These are phyloP conservation scores for Pao palembangensis DNA, from an alignment of 2,113 vertebrate genomes.

Conservation along the genomic window DNA sequence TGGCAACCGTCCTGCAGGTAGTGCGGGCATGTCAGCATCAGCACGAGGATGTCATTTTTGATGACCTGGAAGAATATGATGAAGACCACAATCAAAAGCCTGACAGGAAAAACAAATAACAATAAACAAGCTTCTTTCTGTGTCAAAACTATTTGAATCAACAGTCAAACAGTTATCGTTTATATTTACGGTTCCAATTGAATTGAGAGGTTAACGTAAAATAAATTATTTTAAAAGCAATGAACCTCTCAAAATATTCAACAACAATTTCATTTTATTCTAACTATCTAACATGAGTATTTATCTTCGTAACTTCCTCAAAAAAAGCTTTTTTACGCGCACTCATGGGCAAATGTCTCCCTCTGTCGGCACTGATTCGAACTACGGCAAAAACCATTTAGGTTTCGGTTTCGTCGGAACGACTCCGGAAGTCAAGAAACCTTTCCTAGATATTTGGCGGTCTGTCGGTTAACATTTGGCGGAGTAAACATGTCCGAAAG, in stretches of 20 bases:
- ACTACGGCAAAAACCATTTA: not conserved
- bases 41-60: conserved; percentile 45
- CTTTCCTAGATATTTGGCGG: not conserved
- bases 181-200: too few species aligned
- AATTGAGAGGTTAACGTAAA: too few species aligned
- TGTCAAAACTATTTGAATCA: not conserved
- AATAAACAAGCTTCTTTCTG: conserved; percentile 1
- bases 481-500: too few species aligned
- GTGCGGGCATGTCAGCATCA: conserved; percentile 64
- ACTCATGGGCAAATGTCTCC: too few species aligned
- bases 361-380: too few species aligned
- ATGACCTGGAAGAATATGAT: conserved; percentile 43
- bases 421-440: conserved; percentile 13
- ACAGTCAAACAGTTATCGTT: not conserved
- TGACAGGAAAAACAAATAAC: not conserved
- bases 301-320: too few species aligned
- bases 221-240: too few species aligned
- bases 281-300: too few species aligned
- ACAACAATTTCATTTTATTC: too few species aligned
- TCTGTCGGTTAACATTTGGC: too few species aligned
- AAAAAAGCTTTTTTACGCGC: too few species aligned
- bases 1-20: conserved; percentile 74
- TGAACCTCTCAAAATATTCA: too few species aligned
- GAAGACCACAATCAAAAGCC: not conserved
- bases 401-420: conserved; percentile 60